Base-by-base conservation (phyloP, 2,797 vertebrate species). In the Platalea minor region DNA sequence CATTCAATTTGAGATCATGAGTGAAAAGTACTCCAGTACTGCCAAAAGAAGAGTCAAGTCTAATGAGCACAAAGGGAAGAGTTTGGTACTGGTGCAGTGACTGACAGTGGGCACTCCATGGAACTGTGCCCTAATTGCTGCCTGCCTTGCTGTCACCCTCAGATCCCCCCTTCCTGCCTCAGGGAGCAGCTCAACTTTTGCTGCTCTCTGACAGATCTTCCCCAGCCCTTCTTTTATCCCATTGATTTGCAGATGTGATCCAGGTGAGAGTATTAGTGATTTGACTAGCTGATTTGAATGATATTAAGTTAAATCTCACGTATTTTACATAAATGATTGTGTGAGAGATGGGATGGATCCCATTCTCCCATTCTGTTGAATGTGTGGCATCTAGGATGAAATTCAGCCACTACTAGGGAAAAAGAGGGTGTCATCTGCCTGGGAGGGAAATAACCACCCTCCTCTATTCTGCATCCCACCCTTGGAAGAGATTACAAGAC, bases 41-140 rank as follows among this genome's bases (percentile, higher is more conserved):
- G 19, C 26, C 33, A 68, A 88, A 74, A 93, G 16, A 18, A 67
- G 85, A 78, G 12, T 24, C 43, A 57, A 31, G 33, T 25, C 57
- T 39, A 64, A 72, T 3, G 19, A 84, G 16, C 56, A 78, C 18
- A 60, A 85, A 53, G 73, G 41, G 20, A 85, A 33, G 3, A 61
- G 20, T 6, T 57, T 67, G 35, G 18, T 48, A 20, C 7, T 4
- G 4, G 7, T 56, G 39, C 69, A 41, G 29, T 26, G 37, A 56
- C 35, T 8, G 7, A n/a, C 17, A 7, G 7, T 5, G 8, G 24
- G 9, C 5, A 19, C 6, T 14, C 18, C 31, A 17, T 6, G 4
- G 24, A 35, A 46, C 20, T 54, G 59, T 3, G 10, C 1, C 0
- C 1, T 43, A 51, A 31, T 0, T 72, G 24, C 39, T 43, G 5